Base-by-base conservation (phyloP, 2,113 vertebrate species). In the Hydropotes inermis region DNA sequence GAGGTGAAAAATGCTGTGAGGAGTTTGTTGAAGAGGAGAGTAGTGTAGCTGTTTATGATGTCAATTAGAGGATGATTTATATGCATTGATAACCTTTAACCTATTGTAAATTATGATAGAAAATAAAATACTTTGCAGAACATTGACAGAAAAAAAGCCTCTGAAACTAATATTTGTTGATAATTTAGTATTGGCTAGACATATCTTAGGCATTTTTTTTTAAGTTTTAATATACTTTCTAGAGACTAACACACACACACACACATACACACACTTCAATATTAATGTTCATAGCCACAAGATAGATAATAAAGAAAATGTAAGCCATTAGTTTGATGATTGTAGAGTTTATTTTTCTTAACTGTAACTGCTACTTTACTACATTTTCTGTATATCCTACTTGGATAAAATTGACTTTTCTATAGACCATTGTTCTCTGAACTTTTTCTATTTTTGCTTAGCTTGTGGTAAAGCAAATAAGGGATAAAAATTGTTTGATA, bases 21-120 rank as follows among this genome's bases (percentile, higher is more conserved):
- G 30, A 96, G 3, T 64, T 88, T 98, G 43, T 47, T 92, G 47
- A 96, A 95, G 84, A 97, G 10, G 47, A 97, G 74, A 78, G 13
- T 88, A 30, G 67, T 4, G 64, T 95, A 90, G 21, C 16, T 82
- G 1, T 39, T 64, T 1, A 57, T 39, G 74, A 57, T 60, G 45
- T 14, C 15, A 61, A 95, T 60, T 28, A 78, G 23, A 0, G 27
- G 5, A 54, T 33, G 10, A 4, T 43, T 1, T 13, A 13, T 12
- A 2, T 54, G 27, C 43, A n/a, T 7, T 33, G 27, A 21, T 50
- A 76, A 14, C 25, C 25, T 60, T 60, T 27, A 60, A 60, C 27
- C 58, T 60, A 33, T 78, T 70, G 17, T 36, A 9, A 70, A 36
- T 2, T 33, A 1, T 82, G 54, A 36, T 83, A 76, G n/a, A 14